Base-by-base conservation (phyloP, 2,888 invertebrate species). In the Pammene aurita region DNA sequence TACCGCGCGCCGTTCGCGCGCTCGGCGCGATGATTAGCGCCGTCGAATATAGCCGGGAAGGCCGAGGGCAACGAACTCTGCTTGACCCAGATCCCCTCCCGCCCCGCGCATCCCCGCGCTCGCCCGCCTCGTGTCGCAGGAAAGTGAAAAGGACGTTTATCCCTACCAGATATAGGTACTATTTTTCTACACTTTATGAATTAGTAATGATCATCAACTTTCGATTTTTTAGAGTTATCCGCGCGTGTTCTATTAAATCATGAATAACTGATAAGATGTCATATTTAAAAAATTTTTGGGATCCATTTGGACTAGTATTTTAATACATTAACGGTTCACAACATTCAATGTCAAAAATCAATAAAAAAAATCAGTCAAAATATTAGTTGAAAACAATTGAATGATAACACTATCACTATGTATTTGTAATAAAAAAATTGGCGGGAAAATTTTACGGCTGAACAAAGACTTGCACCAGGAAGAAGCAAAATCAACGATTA, bases 41-140 rank as follows among this genome's bases (percentile, higher is more conserved):
- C 85, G 86, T 87, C 88, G 84, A 90, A 92, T 91, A 91, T 91
- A 92, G 90, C 87, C 84, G 90, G 90, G 92, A 92, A 92, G 92
- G 92, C 92, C 92, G 92, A 90, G 92, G 90, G 90, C 91, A 91
- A 91, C 89, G 92, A 92, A 90, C 92, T 92, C 90, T 78, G 91
- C 88, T 88, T 91, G 92, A 92, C 92, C 92, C 80, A 92, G 92
- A 89, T 92, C 83, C 79, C 84, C 79, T 75, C 75, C 76, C 72
- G 73, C 71, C 72, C 48, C 72, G 63, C 61, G 72, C 75, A 77
- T 72, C 73, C 66, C 72, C 61, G 76, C 65, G 75, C 73, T 68
- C 67, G 54, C 66, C 74, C 74, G 74, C 74, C 80, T 78, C 82
- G 77, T 80, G 71, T 76, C 74, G 71, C 76, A 87, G 81, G 89